Conservation (phyloP, 2,888 invertebrate genomes). For the Acleris cristana region DNA sequence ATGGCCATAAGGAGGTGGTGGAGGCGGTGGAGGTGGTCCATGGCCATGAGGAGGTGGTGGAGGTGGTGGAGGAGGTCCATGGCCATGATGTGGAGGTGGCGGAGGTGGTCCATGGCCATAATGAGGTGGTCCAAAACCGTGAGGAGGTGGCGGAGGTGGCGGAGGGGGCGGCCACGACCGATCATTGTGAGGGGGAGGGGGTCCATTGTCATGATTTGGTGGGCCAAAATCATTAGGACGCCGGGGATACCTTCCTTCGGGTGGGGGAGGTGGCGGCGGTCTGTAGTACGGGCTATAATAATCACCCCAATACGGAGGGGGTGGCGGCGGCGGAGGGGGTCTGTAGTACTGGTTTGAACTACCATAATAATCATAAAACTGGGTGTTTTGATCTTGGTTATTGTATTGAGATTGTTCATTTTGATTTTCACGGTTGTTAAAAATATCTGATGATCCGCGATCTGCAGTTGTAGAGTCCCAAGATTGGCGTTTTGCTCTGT, state of each 20-base stretch:
- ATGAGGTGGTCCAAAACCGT: slow-evolving; percentile 34
- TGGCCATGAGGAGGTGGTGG: slow-evolving; percentile 19
- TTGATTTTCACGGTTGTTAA: slow-evolving; percentile 7
- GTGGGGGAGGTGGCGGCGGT: slow-evolving; percentile 35
- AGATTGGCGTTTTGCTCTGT: slow-evolving; percentile 21
- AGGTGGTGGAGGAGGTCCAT: slow-evolving; percentile 27
- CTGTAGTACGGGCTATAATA: slow-evolving; percentile 20
- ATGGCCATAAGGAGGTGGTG: slow-evolving; percentile 24
- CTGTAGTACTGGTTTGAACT: slow-evolving; percentile 28
- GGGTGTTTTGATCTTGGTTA: slow-evolving; percentile 4
- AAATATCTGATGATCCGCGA: slow-evolving; percentile 6
- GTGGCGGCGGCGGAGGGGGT: slow-evolving; percentile 38
- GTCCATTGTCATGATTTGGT: slow-evolving; percentile 3
- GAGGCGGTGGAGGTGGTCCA: slow-evolving; percentile 28
- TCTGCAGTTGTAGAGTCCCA: slow-evolving; percentile 3
- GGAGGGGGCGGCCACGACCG: background rate
- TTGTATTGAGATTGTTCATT: slow-evolving; percentile 34
- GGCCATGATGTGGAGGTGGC: slow-evolving; percentile 13
- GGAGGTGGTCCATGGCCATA: slow-evolving; percentile 14
- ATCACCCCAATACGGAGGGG: slow-evolving; percentile 6
- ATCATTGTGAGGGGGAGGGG: background rate
- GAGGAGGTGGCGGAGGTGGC: slow-evolving; percentile 32
- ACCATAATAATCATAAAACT: slow-evolving; percentile 6
- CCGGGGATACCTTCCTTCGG: slow-evolving; percentile 34
- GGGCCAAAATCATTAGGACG: slow-evolving; percentile 25